These are phyloP conservation scores for Zaprionus lineosus DNA, from an alignment of 2,888 invertebrate genomes.

Conservation along the genomic window DNA sequence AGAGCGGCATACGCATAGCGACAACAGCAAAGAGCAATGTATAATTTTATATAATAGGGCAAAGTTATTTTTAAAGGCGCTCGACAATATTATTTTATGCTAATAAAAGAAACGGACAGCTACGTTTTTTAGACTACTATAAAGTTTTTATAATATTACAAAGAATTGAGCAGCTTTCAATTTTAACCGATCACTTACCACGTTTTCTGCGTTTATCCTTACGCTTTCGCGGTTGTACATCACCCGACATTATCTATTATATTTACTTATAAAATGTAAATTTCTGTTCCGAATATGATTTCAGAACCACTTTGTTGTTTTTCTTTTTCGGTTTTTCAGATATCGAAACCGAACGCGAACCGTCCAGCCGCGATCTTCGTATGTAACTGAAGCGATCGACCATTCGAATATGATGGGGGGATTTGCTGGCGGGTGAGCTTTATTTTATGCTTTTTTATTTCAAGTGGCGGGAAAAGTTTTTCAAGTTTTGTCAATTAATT, in stretches of 20 bases:
- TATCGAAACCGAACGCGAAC: conserved; percentile 41
- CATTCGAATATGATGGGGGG: conserved; percentile 7
- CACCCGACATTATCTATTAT: conserved; percentile 89
- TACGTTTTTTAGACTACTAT: conserved; percentile 30
- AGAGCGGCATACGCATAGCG: conserved; percentile 70
- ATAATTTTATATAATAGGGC: conserved; percentile 81
- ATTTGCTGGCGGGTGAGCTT: conserved; percentile 26
- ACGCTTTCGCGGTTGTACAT: conserved; percentile 93
- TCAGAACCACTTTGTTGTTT: conserved; percentile 36
- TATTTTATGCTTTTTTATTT: conserved; percentile 14
- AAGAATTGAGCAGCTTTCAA: conserved; percentile 8
- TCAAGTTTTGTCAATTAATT: not conserved
- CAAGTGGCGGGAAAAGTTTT: conserved; percentile 40
- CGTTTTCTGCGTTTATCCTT: conserved; percentile 92
- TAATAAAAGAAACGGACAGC: conserved; percentile 71
- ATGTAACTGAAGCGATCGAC: conserved; percentile 59
- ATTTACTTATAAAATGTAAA: conserved; percentile 29
- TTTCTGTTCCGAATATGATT: conserved; percentile 28
- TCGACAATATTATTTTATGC: conserved; percentile 73
- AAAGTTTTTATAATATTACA: conserved; percentile 1
- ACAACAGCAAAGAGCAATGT: conserved; percentile 65
- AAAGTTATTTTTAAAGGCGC: conserved; percentile 77
- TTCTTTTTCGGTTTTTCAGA: conserved; percentile 2
- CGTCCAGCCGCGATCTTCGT: conserved; percentile 46
- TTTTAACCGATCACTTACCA: conserved; percentile 82